A percentile compares a stretch with the other conserved stretches of the same genome.
Conservation (phyloP, 2,113 vertebrate species). For the Carassius auratus region DNA sequence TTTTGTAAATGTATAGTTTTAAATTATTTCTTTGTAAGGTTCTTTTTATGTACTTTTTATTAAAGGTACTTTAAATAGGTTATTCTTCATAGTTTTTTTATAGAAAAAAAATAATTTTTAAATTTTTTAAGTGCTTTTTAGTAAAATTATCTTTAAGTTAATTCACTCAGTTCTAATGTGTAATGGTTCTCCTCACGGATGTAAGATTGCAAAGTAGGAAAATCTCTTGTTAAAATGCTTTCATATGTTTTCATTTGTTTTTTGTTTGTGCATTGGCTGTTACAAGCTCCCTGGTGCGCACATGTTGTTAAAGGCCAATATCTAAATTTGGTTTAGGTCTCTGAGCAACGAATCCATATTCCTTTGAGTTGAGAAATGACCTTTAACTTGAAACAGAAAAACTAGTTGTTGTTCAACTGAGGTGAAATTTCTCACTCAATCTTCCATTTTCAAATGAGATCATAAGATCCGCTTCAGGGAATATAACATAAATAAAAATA, state of each 20-base stretch:
- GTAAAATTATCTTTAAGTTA: background rate
- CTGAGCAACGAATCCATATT: background rate
- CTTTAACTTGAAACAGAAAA: constrained; percentile 21
- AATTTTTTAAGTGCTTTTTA: background rate
- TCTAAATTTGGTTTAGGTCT: constrained; percentile 35
- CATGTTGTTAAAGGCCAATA: constrained; percentile 29
- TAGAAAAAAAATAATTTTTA: too few relatives aligned
- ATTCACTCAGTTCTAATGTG: background rate
- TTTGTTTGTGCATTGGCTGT: constrained; percentile 34
- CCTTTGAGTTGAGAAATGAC: constrained; percentile 27
- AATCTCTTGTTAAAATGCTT: background rate
- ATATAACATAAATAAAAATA: background rate
- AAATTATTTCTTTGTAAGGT: too few relatives aligned
- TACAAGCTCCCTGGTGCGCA: constrained; percentile 2
- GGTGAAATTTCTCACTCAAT: background rate
- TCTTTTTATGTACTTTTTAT: too few relatives aligned
- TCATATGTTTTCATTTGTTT: background rate
- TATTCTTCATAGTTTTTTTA: background rate
- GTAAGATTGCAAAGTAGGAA: background rate
- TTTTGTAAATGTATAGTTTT: too few relatives aligned
- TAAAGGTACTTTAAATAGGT: background rate
- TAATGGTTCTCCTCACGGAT: background rate
- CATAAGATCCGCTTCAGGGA: background rate
- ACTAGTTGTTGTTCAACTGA: background rate
- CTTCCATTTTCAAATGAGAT: background rate